phyloP scores from a whole-genome alignment of 2,797 vertebrate species.

The Spinibarbus caldwelli region DNA sequence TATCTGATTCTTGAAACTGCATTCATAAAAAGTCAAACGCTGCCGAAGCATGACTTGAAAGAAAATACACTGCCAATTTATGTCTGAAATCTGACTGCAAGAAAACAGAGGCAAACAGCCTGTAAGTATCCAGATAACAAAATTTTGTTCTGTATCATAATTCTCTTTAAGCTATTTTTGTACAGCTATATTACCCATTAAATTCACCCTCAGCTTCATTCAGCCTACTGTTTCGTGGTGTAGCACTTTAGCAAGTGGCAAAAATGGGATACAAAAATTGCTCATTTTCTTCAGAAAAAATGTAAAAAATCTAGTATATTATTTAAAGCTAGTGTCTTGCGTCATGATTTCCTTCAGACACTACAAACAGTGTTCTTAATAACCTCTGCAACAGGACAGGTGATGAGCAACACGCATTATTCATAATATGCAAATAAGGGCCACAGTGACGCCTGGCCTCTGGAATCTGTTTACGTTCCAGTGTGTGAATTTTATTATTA shows the following conservation, averaged over 20 bases:
- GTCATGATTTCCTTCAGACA: neutral
- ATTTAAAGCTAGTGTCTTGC: neutral
- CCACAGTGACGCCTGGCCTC: constrained; percentile 7
- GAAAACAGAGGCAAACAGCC: neutral
- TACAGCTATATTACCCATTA: neutral
- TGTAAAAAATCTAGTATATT: neutral
- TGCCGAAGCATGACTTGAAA: neutral
- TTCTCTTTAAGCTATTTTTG: neutral
- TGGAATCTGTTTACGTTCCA: constrained; percentile 42
- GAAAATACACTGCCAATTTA: neutral
- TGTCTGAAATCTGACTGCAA: neutral
- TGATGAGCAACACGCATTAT: constrained; percentile 18
- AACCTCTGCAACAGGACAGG: neutral
- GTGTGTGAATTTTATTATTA: constrained; percentile 47
- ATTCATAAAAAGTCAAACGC: neutral
- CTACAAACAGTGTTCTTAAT: neutral
- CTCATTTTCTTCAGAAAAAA: neutral
- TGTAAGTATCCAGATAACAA: neutral
- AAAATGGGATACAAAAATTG: neutral
- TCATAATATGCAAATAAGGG: constrained; percentile 22
- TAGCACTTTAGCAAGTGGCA: neutral
- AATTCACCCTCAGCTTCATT: neutral
- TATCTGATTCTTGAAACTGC: constrained; percentile 1
- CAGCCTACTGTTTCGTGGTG: neutral
- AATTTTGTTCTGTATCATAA: neutral